Base-by-base conservation (phyloP, 2,888 invertebrate genomes). In the Drosophila longiperda region DNA sequence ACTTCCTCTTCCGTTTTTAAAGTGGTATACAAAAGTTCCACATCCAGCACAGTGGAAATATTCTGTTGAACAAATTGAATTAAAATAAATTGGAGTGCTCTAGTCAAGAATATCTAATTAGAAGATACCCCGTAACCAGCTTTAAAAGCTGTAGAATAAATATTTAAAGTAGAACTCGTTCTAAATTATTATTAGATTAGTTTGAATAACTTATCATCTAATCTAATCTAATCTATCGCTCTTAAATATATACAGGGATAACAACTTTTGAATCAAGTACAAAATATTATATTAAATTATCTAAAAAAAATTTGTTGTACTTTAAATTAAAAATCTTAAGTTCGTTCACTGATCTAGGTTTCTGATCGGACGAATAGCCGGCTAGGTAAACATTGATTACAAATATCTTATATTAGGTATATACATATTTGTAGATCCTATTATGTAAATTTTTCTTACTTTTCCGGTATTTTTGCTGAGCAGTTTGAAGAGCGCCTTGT, bases 1-100 rank as follows among this genome's bases (percentile, higher is more conserved):
- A 94, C 94, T 70, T 96, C 95, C 60, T 94, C 93, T 92, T 96
- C 95, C 15, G 96, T 95, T 89, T 95, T 94, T 8, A 97, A 92
- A 0, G 95, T 96, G 88, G 96, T 96, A 89, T 95, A 97, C 12
- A 97, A 92, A 58, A 94, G 94, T 91, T 97, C 97, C 3, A 96
- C 95, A 34, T 95, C 94, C n/a, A 95, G 91, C 7, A 97, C 94
- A 75, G 94, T 95, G 9, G 92, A 92, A 17, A 96, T 93, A 69
- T 93, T 92, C 90, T 94, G 82, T 0, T 73, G 32, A 26, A 20
- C 5, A n/a, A n/a, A 50, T 26, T 0, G 17, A 23, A 11, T 49
- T 17, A 5, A 3, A 49, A 49, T 9, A 17, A 17, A 9, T 49
- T 8, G 26, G 17, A 26, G 48, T 4, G 26, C 17, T 48, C 48